These are phyloP conservation scores for Lagria hirta DNA, from an alignment of 2,888 invertebrate species.

Conservation along the genomic window DNA sequence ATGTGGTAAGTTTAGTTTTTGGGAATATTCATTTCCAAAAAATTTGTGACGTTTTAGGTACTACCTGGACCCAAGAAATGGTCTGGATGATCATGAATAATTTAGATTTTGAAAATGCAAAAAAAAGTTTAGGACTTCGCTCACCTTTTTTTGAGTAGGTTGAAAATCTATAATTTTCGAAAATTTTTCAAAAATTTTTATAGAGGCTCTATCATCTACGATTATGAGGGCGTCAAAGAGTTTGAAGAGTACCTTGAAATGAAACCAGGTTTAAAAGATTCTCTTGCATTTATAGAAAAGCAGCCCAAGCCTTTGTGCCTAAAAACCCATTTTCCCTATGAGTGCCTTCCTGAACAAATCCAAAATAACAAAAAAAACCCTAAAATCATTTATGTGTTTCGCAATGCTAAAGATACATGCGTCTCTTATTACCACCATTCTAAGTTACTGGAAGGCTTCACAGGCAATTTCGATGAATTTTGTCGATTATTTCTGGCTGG, in stretches of 20 bases:
- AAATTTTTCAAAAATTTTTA: too few relatives aligned
- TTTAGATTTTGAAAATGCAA: slow-evolving; percentile 61
- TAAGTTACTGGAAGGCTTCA: slow-evolving; percentile 59
- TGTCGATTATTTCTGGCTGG: slow-evolving; percentile 63
- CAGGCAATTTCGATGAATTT: slow-evolving; percentile 59
- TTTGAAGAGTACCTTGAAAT: too few relatives aligned
- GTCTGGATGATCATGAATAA: slow-evolving; percentile 68
- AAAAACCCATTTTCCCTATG: slow-evolving; percentile 66
- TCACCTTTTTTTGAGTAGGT: slow-evolving; percentile 74
- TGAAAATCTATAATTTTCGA: too few relatives aligned
- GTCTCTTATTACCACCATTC: slow-evolving; percentile 71
- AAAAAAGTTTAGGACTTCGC: slow-evolving; percentile 57
- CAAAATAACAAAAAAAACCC: slow-evolving; percentile 50
- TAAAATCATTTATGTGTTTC: slow-evolving; percentile 68
- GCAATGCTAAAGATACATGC: slow-evolving; percentile 72
- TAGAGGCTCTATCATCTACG: slow-evolving; percentile 33
- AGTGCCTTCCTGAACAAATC: slow-evolving; percentile 59
- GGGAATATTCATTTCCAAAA: slow-evolving; percentile 1
- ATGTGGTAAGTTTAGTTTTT: slow-evolving; percentile 53
- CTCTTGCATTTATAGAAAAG: slow-evolving; percentile 37
- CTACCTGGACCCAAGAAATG: slow-evolving; percentile 78
- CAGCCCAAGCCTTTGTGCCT: slow-evolving; percentile 56
- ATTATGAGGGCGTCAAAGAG: too few relatives aligned
- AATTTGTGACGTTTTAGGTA: too few relatives aligned
- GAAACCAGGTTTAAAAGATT: too few relatives aligned